Conservation (phyloP, 2,113 vertebrate genomes). For the Melanerpes aurifrons region DNA sequence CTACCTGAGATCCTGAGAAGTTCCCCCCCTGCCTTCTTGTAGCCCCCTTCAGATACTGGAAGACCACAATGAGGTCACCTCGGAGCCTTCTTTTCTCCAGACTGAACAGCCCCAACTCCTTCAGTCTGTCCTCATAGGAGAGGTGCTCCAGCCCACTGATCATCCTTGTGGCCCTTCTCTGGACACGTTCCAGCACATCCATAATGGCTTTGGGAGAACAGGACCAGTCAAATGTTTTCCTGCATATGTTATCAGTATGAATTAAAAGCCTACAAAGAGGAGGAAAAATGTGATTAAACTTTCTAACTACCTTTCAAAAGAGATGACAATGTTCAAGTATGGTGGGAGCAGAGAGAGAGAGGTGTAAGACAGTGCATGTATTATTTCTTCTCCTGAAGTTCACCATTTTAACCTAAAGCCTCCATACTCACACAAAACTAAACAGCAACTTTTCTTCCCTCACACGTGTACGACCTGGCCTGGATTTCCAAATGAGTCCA, state of each 20-base stretch:
- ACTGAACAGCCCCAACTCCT: no score
- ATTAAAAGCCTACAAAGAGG: neutral
- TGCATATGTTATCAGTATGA: neutral
- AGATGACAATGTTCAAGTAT: neutral
- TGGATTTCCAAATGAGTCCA: neutral
- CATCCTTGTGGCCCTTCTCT: no score
- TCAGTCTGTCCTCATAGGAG: no score
- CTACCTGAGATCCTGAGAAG: no score
- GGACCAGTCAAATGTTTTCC: neutral
- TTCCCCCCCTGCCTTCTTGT: no score
- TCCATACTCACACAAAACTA: neutral
- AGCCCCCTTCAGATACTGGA: no score
- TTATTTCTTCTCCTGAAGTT: neutral
- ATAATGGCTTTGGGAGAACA: neutral
- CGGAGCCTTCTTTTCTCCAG: no score
- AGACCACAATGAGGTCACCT: no score
- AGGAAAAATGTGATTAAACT: neutral
- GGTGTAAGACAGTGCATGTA: neutral
- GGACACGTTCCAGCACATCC: no score
- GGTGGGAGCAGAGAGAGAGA: neutral
- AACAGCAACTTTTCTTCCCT: neutral
- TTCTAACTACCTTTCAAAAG: neutral
- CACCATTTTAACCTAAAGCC: neutral
- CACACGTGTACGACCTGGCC: neutral
- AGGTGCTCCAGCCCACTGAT: no score